Percentiles rank a stretch among this genome's conserved stretches.
phyloP scores from a whole-genome alignment of 1,140 invertebrate genomes.

The Drepana arcuata region DNA sequence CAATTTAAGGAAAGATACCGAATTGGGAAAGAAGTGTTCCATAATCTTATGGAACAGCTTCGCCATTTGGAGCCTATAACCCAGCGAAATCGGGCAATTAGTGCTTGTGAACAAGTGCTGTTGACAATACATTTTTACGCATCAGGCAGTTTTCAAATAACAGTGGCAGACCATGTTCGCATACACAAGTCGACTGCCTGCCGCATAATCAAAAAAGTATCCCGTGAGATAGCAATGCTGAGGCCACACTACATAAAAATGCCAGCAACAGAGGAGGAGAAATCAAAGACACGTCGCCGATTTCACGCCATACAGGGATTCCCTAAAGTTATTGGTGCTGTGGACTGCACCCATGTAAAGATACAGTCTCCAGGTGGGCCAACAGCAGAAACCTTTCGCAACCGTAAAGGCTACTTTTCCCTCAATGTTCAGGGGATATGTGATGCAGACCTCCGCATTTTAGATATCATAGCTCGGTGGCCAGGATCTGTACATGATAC shows the following conservation, averaged over 20 bases:
- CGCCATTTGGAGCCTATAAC: conserved; percentile 1
- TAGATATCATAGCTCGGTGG: conserved; percentile 14
- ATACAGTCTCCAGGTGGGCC: conserved; percentile 14
- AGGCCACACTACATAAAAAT: conserved; percentile 5
- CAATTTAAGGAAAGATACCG: too few species aligned
- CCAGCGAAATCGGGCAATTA: conserved; percentile 1
- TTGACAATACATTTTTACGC: conserved; percentile 14
- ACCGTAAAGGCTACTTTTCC: conserved; percentile 16
- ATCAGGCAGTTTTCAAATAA: conserved; percentile 14
- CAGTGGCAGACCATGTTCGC: conserved; percentile 13
- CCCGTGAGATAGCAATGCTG: conserved; percentile 15
- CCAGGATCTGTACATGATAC: conserved; percentile 13
- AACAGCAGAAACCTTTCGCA: conserved; percentile 12
- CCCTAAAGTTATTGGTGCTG: conserved; percentile 18
- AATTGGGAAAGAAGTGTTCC: too few species aligned
- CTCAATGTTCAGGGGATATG: conserved; percentile 12
- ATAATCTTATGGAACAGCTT: too few species aligned
- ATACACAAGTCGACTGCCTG: conserved; percentile 15
- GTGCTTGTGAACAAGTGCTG: conserved; percentile 8
- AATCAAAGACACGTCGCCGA: conserved; percentile 7
- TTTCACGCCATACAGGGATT: conserved; percentile 25
- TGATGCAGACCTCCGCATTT: conserved; percentile 6
- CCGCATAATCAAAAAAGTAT: conserved; percentile 10
- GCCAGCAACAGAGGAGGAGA: neutral
- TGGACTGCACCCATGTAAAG: conserved; percentile 15